A percentile compares a stretch with the other conserved stretches of the same genome.
Evolutionary conservation across 2,113 vertebrate species (phyloP).

Genomic region (Picathartes gymnocephalus): DNA sequence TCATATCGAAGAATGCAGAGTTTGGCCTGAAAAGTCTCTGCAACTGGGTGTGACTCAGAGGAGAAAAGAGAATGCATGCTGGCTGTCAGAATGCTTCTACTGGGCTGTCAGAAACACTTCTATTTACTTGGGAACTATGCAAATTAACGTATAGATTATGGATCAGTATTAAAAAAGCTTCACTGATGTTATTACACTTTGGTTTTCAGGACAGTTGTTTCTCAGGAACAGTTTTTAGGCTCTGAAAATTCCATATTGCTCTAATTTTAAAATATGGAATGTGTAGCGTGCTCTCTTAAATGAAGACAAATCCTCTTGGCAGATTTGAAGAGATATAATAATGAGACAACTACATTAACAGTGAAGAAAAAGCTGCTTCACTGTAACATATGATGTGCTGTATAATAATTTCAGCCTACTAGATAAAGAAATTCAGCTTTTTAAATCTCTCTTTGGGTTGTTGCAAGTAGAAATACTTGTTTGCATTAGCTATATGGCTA

Average conservation of each 20-base stretch:
- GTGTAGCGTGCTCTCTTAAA: not conserved
- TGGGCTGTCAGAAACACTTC: not conserved
- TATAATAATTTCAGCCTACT: not conserved
- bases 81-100: not conserved
- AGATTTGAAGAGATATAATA: not conserved
- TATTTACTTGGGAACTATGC: not conserved
- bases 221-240: not conserved
- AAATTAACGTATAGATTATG: not conserved
- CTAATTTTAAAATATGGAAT: not conserved
- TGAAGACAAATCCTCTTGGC: not conserved
- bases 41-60: not conserved
- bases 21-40: not conserved
- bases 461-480: not conserved
- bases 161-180: not conserved
- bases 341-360: not conserved
- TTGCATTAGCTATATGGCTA: not conserved
- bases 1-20: not conserved
- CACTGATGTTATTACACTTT: not conserved
- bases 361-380: not conserved
- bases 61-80: not conserved
- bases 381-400: not conserved
- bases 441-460: not conserved
- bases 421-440: not conserved
- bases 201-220: not conserved
- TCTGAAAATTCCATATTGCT: not conserved